These are phyloP conservation scores for Gobio gobio DNA, from an alignment of 2,113 vertebrate genomes.

Conservation along the genomic window DNA sequence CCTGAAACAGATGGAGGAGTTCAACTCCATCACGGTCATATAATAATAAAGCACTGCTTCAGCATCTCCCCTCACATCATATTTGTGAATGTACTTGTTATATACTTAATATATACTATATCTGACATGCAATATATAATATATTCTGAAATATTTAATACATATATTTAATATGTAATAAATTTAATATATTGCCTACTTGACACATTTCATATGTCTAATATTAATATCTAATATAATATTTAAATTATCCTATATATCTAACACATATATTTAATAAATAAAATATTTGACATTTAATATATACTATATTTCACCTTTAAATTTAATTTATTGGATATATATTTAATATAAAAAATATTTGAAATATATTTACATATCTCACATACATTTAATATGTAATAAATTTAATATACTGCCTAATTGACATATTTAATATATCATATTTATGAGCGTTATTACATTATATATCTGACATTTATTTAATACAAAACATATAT, in stretches of 20 bases:
- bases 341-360: not conserved
- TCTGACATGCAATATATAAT: not conserved
- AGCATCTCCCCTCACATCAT: not conserved
- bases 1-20: constrained; percentile 67
- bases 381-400: not conserved
- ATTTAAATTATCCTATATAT: not conserved
- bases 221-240: no score
- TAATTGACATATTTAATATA: not conserved
- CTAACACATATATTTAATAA: not conserved
- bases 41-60: no score
- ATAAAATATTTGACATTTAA: not conserved
- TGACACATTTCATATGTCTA: no score
- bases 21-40: no score
- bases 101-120: not conserved
- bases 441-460: not conserved
- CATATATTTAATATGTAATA: not conserved
- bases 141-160: not conserved
- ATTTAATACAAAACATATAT: not conserved
- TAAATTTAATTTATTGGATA: not conserved
- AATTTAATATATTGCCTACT: not conserved
- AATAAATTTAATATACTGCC: no score
- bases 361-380: not conserved
- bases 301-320: not conserved
- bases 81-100: not conserved
- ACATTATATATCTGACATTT: not conserved